Percentiles rank a stretch among this genome's conserved stretches.
phyloP scores from a whole-genome alignment of 1,140 invertebrate species.

The Ostrea denselamellosa region DNA sequence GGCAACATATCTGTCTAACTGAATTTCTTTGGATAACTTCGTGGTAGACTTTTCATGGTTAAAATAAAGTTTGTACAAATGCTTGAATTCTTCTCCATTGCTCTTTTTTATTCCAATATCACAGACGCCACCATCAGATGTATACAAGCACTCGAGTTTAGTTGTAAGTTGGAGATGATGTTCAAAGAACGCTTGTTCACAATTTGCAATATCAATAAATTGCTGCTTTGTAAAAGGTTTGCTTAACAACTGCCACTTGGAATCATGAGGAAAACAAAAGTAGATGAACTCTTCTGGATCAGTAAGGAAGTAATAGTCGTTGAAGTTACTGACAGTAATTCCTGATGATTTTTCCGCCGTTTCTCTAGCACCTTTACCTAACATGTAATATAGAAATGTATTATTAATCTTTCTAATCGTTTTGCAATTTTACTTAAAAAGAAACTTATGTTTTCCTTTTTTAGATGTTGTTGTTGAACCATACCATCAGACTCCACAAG shows the following conservation, averaged over 20 bases:
- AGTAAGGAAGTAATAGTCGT: constrained; percentile 72
- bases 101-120: constrained; percentile 36
- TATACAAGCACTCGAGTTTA: constrained; percentile 37
- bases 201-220: constrained; percentile 51
- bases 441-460: background rate
- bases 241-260: constrained; percentile 67
- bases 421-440: too few relatives aligned
- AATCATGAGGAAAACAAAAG: constrained; percentile 60
- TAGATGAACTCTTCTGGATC: constrained; percentile 68
- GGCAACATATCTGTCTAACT: constrained; percentile 37
- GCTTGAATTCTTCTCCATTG: constrained; percentile 12
- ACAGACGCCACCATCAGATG: constrained; percentile 40
- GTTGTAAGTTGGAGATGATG: constrained; percentile 51
- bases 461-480: background rate
- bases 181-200: constrained; percentile 49
- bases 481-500: constrained; percentile 44
- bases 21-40: constrained; percentile 53
- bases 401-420: too few relatives aligned
- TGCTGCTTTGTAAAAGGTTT: constrained; percentile 59
- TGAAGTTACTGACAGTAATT: constrained; percentile 35
- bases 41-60: constrained; percentile 45
- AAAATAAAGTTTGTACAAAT: constrained; percentile 52
- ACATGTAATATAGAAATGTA: background rate
- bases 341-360: constrained; percentile 28
- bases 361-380: constrained; percentile 26